Evolutionary conservation across 2,888 invertebrate genomes (phyloP).

Genomic region (Meloe dianella): DNA sequence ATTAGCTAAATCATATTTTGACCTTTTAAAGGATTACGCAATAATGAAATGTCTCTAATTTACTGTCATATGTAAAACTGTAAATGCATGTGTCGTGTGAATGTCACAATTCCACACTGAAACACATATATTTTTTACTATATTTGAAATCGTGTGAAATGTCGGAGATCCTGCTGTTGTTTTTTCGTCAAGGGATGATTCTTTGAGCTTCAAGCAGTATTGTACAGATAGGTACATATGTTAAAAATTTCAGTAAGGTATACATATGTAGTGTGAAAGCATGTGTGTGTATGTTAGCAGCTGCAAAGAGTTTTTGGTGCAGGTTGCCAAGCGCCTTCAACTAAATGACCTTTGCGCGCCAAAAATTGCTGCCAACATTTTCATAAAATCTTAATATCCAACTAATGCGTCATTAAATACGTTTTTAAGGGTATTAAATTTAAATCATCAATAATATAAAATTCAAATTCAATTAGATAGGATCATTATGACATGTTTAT

Average conservation of each 20-base stretch:
- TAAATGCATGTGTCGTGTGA: neutral
- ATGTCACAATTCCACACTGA: neutral
- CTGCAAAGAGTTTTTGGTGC: conserved; percentile 14
- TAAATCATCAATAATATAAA: neutral
- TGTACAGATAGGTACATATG: neutral
- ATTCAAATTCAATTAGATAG: too few relatives aligned
- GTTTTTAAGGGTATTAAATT: neutral
- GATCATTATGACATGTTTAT: neutral
- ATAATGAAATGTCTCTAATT: neutral
- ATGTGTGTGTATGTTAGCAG: neutral
- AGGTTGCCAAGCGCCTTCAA: conserved; percentile 23
- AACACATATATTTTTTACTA: neutral
- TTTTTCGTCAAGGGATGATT: neutral
- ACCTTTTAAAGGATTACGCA: neutral
- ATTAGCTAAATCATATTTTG: neutral
- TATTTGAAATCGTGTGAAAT: conserved; percentile 3
- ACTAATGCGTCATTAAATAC: neutral
- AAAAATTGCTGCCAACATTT: conserved; percentile 18
- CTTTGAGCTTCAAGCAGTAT: neutral
- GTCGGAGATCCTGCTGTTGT: neutral
- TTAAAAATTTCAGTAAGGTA: neutral
- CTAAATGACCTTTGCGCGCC: conserved; percentile 25
- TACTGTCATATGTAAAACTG: neutral
- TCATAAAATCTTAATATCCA: neutral
- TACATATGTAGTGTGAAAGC: neutral